Evolutionary conservation across 2,113 vertebrate genomes (phyloP).

Genomic region (Mus spicilegus): DNA sequence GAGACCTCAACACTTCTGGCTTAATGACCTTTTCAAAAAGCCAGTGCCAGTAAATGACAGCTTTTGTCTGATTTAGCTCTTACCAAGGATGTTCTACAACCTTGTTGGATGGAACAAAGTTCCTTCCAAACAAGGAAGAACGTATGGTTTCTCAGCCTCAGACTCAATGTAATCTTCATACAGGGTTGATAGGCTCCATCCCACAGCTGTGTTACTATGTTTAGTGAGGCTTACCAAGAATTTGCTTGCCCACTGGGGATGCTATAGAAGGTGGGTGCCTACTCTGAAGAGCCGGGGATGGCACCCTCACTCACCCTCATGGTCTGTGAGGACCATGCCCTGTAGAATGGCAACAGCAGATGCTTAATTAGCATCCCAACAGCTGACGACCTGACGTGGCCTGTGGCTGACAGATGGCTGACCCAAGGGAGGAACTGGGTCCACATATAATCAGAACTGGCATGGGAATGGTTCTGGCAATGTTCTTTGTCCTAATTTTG

Average conservation of each 20-base stretch:
- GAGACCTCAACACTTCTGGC: not conserved
- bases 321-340: not conserved
- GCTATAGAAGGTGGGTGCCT: not conserved
- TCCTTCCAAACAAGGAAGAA: not conserved
- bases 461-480: accelerated
- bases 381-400: not conserved
- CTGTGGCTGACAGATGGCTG: not conserved
- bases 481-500: not conserved
- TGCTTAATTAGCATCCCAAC: too few relatives aligned
- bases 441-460: not conserved
- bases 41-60: accelerated
- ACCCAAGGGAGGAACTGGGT: not conserved
- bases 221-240: not conserved
- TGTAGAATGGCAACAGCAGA: not conserved
- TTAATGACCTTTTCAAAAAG: not conserved
- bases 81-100: not conserved
- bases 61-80: not conserved
- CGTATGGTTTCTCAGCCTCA: not conserved
- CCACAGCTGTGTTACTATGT: too few relatives aligned
- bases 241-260: not conserved
- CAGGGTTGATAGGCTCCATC: not conserved
- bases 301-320: not conserved
- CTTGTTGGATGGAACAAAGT: not conserved
- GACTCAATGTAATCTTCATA: accelerated
- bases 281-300: not conserved